Evolutionary conservation across 2,797 vertebrate species (phyloP).

Genomic region (Parauchenoglanis punctatus): DNA sequence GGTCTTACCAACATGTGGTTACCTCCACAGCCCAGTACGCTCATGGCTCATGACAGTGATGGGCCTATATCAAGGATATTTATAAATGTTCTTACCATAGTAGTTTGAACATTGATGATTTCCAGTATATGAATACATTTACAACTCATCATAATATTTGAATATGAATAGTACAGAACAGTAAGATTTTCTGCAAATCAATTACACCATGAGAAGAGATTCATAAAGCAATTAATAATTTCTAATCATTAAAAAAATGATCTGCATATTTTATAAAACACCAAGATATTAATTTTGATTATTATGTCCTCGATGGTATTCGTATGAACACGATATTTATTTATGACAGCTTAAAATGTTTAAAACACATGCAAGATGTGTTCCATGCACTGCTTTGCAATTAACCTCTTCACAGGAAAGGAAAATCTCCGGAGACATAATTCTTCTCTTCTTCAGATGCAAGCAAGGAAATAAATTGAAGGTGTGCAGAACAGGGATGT

Average conservation of each 20-base stretch:
- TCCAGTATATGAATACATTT: not conserved
- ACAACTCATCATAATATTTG: conserved; percentile 6
- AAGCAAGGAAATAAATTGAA: conserved; percentile 63
- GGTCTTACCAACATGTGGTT: conserved; percentile 59
- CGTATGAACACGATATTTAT: not conserved
- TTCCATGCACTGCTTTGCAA: conserved; percentile 18
- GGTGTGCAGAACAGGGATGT: conserved; percentile 60
- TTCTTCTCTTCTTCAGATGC: conserved; percentile 49
- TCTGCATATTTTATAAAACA: not conserved
- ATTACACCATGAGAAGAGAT: not conserved
- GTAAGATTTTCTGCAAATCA: not conserved
- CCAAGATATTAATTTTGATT: not conserved
- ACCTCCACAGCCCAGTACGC: conserved; percentile 50
- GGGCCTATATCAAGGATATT: conserved; percentile 18
- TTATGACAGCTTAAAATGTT: conserved; percentile 17
- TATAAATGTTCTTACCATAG: conserved; percentile 12
- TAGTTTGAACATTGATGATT: not conserved
- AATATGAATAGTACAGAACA: conserved; percentile 10
- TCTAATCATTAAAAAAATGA: not conserved
- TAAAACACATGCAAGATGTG: not conserved
- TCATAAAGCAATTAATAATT: not conserved
- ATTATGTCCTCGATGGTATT: not conserved
- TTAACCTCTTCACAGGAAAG: conserved; percentile 24
- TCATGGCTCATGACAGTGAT: conserved; percentile 34
- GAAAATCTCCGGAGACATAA: conserved; percentile 11